These are phyloP conservation scores for Microctonus hyperodae DNA, from an alignment of 2,888 invertebrate genomes.

Conservation along the genomic window DNA sequence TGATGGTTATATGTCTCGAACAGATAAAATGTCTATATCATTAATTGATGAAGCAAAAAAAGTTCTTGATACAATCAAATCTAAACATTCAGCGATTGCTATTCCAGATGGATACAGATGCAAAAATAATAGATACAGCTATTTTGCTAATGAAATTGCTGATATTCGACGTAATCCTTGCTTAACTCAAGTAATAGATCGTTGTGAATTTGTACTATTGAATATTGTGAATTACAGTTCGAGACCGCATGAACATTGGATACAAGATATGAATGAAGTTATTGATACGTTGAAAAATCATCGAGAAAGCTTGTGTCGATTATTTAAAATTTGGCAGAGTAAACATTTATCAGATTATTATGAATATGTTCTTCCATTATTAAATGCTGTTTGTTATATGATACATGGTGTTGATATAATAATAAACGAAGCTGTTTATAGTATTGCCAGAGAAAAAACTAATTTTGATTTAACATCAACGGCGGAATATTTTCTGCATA, in stretches of 20 bases:
- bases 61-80: constrained; percentile 36
- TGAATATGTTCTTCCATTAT: constrained; percentile 78
- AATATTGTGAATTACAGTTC: background rate
- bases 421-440: constrained; percentile 66
- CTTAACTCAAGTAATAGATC: background rate
- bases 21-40: constrained; percentile 48
- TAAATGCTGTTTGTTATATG: constrained; percentile 74
- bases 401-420: constrained; percentile 70
- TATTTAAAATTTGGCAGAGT: constrained; percentile 67
- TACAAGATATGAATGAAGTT: constrained; percentile 53
- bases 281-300: constrained; percentile 65
- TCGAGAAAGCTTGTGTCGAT: constrained; percentile 67
- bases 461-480: constrained; percentile 35
- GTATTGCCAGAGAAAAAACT: constrained; percentile 57
- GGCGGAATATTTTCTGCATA: constrained; percentile 58
- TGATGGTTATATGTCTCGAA: constrained; percentile 27
- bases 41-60: constrained; percentile 33
- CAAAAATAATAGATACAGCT: constrained; percentile 43
- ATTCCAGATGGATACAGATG: constrained; percentile 51
- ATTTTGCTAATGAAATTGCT: constrained; percentile 53
- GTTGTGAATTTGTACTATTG: constrained; percentile 15
- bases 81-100: constrained; percentile 41
- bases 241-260: background rate
- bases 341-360: constrained; percentile 74
- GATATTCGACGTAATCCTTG: constrained; percentile 50